Base-by-base conservation (phyloP, 2,113 vertebrate species). In the Sardina pilchardus region DNA sequence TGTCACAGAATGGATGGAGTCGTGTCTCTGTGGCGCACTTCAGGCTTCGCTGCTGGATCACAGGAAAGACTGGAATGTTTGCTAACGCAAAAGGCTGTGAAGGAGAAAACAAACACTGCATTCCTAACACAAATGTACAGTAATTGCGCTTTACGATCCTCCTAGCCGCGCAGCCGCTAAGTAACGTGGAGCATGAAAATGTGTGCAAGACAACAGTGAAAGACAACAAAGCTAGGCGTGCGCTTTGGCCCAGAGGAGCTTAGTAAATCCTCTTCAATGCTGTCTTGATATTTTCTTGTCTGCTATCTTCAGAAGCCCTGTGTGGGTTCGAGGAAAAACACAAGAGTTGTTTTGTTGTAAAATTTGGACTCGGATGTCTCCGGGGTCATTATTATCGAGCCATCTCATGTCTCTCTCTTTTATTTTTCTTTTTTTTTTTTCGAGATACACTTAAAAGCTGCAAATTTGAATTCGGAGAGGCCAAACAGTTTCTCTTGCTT, bases 351-450 rank as follows among this genome's bases (percentile, higher is more conserved):
- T 84, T 80, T 84, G 82, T 86, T 75, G 26, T 2, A 78, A 84
- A 36, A 34, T 82, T n/a, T 84, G 56, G 83, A 86, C 81, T 48
- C 26, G 24, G 44, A 14, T 21, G 45, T 88, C 87, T 88, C 83
- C 21, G 16, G 53, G 78, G 85, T 82, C 80, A 56, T 88, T 80
- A 82, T 86, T 86, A 88, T 84, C 75, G 14, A 53, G 47, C 36
- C 44, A 44, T 47, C 56, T 44, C 56, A 50, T 44, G 12, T 24
- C 19, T 24, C 30, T 36, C n/a, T n/a, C n/a, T n/a, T n/a, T n/a
- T n/a, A n/a, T n/a, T n/a, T n/a, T n/a, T n/a, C n/a, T n/a, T n/a
- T n/a, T n/a, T n/a, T n/a, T n/a, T 78, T 16, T 81, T 84, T 48
- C 26, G 45, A 42, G 43, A 53, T 81, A 44, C 2, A 43, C 80